Evolutionary conservation across 1,140 invertebrate species (phyloP).

Genomic region (Magallana angulata): DNA sequence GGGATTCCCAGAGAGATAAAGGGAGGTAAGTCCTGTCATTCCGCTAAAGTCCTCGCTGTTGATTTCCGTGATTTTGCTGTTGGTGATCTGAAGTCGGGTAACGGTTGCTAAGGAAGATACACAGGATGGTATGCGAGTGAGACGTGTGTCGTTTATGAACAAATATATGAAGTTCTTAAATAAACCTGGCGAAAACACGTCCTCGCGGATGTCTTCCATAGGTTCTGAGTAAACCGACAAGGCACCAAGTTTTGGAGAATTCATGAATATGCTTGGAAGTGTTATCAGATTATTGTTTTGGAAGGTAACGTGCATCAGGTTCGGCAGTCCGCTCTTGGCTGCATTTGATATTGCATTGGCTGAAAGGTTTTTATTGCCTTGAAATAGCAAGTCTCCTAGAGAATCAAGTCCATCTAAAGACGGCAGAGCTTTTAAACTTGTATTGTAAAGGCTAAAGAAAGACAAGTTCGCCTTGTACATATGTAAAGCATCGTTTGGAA

Average conservation of each 20-base stretch:
- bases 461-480: background rate
- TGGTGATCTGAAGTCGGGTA: background rate
- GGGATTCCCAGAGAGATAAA: slow-evolving; percentile 31
- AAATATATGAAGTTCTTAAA: background rate
- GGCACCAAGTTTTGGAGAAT: background rate
- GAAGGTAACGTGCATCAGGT: background rate
- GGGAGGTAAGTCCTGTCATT: background rate
- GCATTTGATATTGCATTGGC: slow-evolving; percentile 4
- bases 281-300: background rate
- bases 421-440: slow-evolving; percentile 10
- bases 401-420: background rate
- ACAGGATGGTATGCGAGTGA: background rate
- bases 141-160: background rate
- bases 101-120: background rate
- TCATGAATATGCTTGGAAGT: slow-evolving; percentile 16
- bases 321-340: background rate
- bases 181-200: background rate
- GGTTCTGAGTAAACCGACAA: background rate
- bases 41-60: background rate
- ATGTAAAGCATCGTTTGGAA: slow-evolving; percentile 34
- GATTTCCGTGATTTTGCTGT: slow-evolving; percentile 30
- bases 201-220: background rate
- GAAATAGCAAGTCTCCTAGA: background rate
- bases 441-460: slow-evolving; percentile 14
- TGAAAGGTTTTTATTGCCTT: slow-evolving; percentile 27